These are phyloP conservation scores for Hassar affinis DNA, from an alignment of 2,113 vertebrate species.

Conservation along the genomic window DNA sequence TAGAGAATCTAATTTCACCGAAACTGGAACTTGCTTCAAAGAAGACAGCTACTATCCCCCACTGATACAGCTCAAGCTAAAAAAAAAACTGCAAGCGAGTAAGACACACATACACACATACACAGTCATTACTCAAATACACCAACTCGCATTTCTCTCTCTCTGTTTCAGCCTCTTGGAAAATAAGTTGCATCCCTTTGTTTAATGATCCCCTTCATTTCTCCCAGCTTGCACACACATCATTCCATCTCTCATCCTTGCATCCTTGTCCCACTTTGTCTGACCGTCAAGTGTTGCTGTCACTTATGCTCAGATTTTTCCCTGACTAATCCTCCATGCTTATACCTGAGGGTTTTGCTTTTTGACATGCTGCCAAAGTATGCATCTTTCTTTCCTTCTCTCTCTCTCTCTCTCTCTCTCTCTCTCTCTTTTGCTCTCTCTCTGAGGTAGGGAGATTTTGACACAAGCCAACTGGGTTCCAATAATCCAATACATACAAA, in stretches of 20 bases:
- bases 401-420: slow-evolving; percentile 28
- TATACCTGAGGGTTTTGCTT: slow-evolving; percentile 44
- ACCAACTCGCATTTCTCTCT: slow-evolving; percentile 23
- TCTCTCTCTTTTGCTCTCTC: slow-evolving; percentile 47
- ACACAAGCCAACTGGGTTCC: slow-evolving; percentile 39
- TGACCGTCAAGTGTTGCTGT: slow-evolving; percentile 43
- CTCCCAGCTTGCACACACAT: slow-evolving; percentile 37
- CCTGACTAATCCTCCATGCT: slow-evolving; percentile 37
- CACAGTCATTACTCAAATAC: slow-evolving; percentile 35
- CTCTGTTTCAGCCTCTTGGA: slow-evolving; percentile 36
- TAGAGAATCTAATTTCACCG: slow-evolving; percentile 78
- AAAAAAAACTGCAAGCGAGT: slow-evolving; percentile 74
- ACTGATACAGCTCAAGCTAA: slow-evolving; percentile 74
- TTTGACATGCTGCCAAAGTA: slow-evolving; percentile 34
- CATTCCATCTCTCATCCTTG: slow-evolving; percentile 28
- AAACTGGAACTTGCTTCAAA: slow-evolving; percentile 81
- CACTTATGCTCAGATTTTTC: slow-evolving; percentile 23
- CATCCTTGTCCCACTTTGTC: slow-evolving; percentile 36
- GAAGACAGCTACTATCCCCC: slow-evolving; percentile 72
- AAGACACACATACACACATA: slow-evolving; percentile 66
- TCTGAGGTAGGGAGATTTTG: slow-evolving; percentile 24
- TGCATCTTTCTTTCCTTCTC: background rate
- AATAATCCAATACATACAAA: slow-evolving; percentile 47
- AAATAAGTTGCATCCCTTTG: slow-evolving; percentile 33
- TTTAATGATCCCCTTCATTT: slow-evolving; percentile 36